phyloP scores from a whole-genome alignment of 2,797 vertebrate species.

The Holocentrus rufus region DNA sequence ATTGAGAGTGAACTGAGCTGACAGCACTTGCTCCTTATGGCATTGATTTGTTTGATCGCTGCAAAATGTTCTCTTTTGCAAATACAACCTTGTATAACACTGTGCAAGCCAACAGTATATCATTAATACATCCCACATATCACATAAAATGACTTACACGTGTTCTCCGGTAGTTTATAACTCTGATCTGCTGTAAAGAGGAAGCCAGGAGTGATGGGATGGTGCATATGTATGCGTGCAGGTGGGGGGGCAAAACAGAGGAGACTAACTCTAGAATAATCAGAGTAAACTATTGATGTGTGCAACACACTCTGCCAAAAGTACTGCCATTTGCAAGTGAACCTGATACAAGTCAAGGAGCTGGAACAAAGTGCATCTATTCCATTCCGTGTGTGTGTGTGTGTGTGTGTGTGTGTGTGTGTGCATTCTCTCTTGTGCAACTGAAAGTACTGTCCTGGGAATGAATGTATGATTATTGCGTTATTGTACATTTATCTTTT shows the following conservation, averaged over 20 bases:
- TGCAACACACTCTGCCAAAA: not conserved
- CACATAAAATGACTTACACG: conserved; percentile 39
- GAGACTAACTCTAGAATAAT: too few relatives aligned
- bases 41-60: conserved; percentile 11
- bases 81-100: conserved; percentile 30
- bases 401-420: conserved; percentile 6
- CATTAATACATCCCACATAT: conserved; percentile 47
- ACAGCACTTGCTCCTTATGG: conserved; percentile 16
- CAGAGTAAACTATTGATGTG: too few relatives aligned
- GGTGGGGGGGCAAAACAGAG: too few relatives aligned
- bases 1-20: conserved; percentile 25
- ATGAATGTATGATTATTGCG: not conserved
- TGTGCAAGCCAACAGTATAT: conserved; percentile 32
- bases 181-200: conserved; percentile 14
- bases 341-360: too few relatives aligned
- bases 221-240: not conserved
- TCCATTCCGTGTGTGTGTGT: not conserved
- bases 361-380: not conserved
- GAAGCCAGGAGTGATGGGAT: not conserved
- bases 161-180: conserved; percentile 28
- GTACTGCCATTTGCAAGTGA: not conserved
- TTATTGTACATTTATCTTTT: too few relatives aligned
- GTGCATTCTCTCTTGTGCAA: too few relatives aligned
- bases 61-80: conserved; percentile 30
- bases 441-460: too few relatives aligned